phyloP scores from a whole-genome alignment of 1,140 invertebrate species.

The Leptopilina boulardi region DNA sequence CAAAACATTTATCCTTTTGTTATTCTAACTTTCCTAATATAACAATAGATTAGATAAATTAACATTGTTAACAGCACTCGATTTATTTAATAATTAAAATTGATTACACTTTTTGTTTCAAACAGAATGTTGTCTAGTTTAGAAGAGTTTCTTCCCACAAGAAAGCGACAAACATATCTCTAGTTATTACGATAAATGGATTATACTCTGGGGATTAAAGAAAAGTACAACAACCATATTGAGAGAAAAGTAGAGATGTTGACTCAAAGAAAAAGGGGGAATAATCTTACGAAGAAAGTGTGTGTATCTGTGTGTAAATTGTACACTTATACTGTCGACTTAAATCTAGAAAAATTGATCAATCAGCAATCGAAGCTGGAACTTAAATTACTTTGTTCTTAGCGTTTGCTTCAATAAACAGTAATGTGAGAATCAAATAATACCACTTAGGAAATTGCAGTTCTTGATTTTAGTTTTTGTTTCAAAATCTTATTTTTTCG shows the following conservation, averaged over 20 bases:
- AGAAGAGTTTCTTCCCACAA: background rate
- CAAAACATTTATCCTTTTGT: too few species aligned
- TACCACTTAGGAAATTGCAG: constrained; percentile 4
- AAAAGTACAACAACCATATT: background rate
- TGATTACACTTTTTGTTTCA: too few species aligned
- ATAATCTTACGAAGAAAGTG: background rate
- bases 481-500: too few species aligned
- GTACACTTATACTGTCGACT: background rate
- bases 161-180: background rate
- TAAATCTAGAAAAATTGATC: background rate
- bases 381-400: background rate
- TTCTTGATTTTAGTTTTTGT: background rate
- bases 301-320: background rate
- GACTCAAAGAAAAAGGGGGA: background rate
- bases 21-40: too few species aligned
- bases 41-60: too few species aligned
- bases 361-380: background rate
- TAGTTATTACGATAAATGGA: background rate
- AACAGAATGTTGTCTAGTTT: background rate
- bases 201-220: background rate
- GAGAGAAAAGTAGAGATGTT: background rate
- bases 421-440: background rate
- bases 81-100: too few species aligned
- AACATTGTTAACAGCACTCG: too few species aligned
- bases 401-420: background rate